Base-by-base conservation (phyloP, 2,113 vertebrate species). In the Poecile atricapillus region DNA sequence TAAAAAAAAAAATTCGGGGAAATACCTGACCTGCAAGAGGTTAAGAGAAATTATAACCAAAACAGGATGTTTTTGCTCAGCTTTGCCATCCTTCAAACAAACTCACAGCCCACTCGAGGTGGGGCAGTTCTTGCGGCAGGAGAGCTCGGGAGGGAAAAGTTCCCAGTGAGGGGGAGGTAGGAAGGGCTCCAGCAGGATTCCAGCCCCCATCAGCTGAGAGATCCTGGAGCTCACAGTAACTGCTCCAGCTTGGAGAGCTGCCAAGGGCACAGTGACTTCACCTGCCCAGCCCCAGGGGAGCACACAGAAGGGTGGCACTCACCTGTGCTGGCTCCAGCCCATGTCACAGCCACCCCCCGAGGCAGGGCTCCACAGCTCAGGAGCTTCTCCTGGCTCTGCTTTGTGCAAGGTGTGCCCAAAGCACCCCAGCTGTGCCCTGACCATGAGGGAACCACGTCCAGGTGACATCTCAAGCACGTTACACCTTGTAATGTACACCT, bases 41-140 rank as follows among this genome's bases (percentile, higher is more conserved):
- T 67, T 53, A 82, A 87, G 25, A 87, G 68, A 89, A 47, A 67
- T 50, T 25, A 65, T 78, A 64, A 83, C 35, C 89, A 94, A 94
- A 97, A 97, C 95, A 97, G 94, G 95, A 96, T 96, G 95, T 96
- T 95, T 96, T 90, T 75, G 75, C 68, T 89, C 86, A 71, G 55
- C 25, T 11, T 39, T n/a, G 30, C 73, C 79, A 85, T 49, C 33
- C 52, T 63, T 74, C 43, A 35, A 49, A 37, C 41, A 75, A 77
- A 70, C 46, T 92, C 1, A 0, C 37, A 28, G 63, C 10, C 16
- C 1, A 33, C 68, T 63, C 0, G 0, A 63, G 58, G 41, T 1
- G 0, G 59, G 77, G 4, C 9, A 94, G 35, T 3, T 11, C 21
- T 39, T 0, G 0, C 58, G 71, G 39, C 37, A 49, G 0, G 35